Percentiles rank a stretch among this genome's conserved stretches.
Conservation (phyloP, 2,888 invertebrate species). For the Orchesellides sinensis region DNA sequence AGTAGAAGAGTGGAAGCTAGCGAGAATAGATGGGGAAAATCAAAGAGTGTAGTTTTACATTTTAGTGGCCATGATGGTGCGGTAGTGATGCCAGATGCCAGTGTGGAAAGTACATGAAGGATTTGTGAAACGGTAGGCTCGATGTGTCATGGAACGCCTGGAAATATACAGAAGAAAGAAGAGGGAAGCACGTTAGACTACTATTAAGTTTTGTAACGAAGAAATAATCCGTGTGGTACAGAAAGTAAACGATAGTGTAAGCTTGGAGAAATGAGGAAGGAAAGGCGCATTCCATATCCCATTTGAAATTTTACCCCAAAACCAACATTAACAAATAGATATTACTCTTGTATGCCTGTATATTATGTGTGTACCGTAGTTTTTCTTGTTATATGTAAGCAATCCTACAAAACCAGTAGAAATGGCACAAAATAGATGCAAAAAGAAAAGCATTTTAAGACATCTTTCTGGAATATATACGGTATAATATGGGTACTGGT, state of each 20-base stretch:
- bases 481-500: no score
- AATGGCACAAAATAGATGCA: no score
- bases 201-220: constrained; percentile 16
- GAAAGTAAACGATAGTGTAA: neutral
- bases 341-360: neutral
- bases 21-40: constrained; percentile 36
- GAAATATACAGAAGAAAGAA: neutral
- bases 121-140: neutral
- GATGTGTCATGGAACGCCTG: constrained; percentile 11
- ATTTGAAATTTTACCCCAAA: neutral
- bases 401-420: no score
- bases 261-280: neutral
- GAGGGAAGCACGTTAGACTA: constrained; percentile 1
- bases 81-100: constrained; percentile 24
- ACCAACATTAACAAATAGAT: constrained; percentile 18
- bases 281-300: neutral
- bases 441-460: no score
- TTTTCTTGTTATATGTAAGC: no score
- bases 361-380: no score
- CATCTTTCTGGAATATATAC: no score
- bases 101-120: constrained; percentile 21
- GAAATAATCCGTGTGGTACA: constrained; percentile 11
- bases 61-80: constrained; percentile 32
- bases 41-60: constrained; percentile 48
- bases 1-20: constrained; percentile 3